phyloP scores from a whole-genome alignment of 2,797 vertebrate species.

The Allobates femoralis region DNA sequence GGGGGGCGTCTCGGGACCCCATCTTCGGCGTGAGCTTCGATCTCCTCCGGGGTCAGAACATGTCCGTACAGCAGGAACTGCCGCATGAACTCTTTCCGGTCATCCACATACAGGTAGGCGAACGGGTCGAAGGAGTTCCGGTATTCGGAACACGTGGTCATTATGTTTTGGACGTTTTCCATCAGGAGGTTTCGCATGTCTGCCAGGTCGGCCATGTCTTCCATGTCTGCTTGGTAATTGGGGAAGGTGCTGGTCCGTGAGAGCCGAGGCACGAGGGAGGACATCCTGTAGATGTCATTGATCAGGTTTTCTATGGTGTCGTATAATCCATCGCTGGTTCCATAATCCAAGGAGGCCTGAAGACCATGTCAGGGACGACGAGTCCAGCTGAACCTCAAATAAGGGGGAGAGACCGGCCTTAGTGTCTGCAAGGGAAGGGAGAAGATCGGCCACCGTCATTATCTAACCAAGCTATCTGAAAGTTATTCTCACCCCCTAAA shows the following conservation, averaged over 20 bases:
- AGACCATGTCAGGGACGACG: constrained; percentile 84
- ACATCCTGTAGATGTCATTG: constrained; percentile 80
- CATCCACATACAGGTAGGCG: constrained; percentile 84
- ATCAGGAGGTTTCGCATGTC: constrained; percentile 78
- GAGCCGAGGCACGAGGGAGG: constrained; percentile 85
- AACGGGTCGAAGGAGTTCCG: constrained; percentile 79
- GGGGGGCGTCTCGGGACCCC: constrained; percentile 79
- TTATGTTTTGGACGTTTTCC: constrained; percentile 73
- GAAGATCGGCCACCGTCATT: too few relatives aligned
- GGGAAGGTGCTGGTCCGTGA: constrained; percentile 72
- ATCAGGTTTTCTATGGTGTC: constrained; percentile 84
- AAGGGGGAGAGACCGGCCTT: constrained; percentile 77
- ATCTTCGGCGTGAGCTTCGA: constrained; percentile 72
- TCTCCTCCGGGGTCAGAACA: constrained; percentile 75
- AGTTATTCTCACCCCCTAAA: background rate
- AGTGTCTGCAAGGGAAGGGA: constrained; percentile 75
- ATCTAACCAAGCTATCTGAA: too few relatives aligned
- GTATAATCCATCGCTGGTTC: constrained; percentile 77
- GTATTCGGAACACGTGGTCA: constrained; percentile 75
- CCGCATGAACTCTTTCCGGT: constrained; percentile 83
- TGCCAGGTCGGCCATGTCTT: constrained; percentile 79
- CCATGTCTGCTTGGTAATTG: constrained; percentile 92
- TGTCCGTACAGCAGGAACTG: constrained; percentile 85
- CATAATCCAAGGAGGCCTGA: constrained; percentile 86
- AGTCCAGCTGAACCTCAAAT: constrained; percentile 88